A percentile compares a stretch with the other conserved stretches of the same genome.
phyloP scores from a whole-genome alignment of 2,797 vertebrate genomes.

The Hyperoplus lanceolatus region DNA sequence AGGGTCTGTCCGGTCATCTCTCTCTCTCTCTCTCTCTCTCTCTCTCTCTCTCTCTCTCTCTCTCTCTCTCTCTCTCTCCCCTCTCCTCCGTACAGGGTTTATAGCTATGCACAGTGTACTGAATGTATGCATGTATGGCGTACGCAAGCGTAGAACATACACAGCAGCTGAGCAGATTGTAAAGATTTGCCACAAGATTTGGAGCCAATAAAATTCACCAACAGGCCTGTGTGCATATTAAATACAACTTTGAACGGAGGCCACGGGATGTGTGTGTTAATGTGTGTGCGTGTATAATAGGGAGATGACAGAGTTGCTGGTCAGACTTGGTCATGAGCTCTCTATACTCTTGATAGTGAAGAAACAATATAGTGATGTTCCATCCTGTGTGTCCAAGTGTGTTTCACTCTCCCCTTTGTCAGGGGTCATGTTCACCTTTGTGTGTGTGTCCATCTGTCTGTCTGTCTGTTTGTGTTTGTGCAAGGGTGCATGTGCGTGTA shows the following conservation, averaged over 20 bases:
- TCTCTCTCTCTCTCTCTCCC: neutral
- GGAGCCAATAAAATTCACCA: constrained; percentile 54
- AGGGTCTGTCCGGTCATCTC: constrained; percentile 66
- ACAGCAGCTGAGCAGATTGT: constrained; percentile 46
- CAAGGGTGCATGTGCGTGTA: constrained; percentile 24
- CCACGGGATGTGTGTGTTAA: constrained; percentile 15
- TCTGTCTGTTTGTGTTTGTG: constrained; percentile 26
- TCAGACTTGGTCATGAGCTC: constrained; percentile 48
- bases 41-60: constrained; percentile 6
- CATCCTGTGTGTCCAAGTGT: constrained; percentile 1
- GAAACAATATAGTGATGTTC: constrained; percentile 38
- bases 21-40: constrained; percentile 25
- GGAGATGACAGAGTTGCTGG: constrained; percentile 58
- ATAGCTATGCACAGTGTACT: neutral
- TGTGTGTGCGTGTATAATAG: constrained; percentile 37
- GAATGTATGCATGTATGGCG: constrained; percentile 12
- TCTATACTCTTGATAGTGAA: constrained; percentile 48
- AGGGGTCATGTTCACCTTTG: constrained; percentile 23
- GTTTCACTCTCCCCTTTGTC: constrained; percentile 15
- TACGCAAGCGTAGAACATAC: constrained; percentile 23
- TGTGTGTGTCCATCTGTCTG: neutral
- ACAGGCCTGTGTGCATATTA: constrained; percentile 61
- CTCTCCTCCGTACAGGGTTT: neutral
- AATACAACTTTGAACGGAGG: constrained; percentile 61
- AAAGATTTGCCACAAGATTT: constrained; percentile 45